A percentile compares a stretch with the other conserved stretches of the same genome.
Evolutionary conservation across 1,140 invertebrate genomes (phyloP).

Genomic region (Bombus haemorrhoidalis): DNA sequence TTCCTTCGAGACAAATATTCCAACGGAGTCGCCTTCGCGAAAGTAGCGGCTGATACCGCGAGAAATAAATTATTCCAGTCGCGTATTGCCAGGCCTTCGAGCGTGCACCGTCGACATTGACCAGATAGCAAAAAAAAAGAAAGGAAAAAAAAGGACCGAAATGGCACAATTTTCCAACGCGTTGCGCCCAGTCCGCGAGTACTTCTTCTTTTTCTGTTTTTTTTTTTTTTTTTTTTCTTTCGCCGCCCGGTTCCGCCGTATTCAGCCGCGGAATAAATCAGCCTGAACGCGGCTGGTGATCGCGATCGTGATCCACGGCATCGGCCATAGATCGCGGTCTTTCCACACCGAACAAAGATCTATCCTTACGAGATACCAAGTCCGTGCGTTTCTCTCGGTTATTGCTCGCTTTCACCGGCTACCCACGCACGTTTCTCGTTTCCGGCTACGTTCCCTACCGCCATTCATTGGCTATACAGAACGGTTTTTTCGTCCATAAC

Average conservation of each 20-base stretch:
- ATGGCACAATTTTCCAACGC: neutral
- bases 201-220: too few species aligned
- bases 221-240: too few species aligned
- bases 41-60: too few species aligned
- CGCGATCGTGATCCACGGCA: slow-evolving; percentile 2
- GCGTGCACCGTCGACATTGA: neutral
- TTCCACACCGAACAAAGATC: neutral
- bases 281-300: neutral
- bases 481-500: too few species aligned
- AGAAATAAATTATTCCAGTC: slow-evolving; percentile 1
- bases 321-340: neutral
- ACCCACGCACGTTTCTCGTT: too few species aligned
- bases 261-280: neutral
- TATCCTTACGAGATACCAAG: neutral
- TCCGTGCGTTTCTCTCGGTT: neutral
- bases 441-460: too few species aligned
- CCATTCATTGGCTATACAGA: too few species aligned
- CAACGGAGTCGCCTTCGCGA: neutral
- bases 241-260: too few species aligned
- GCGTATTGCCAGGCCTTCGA: neutral
- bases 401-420: neutral
- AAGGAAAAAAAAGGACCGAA: neutral
- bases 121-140: neutral
- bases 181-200: too few species aligned
- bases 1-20: neutral